Evolutionary conservation across 2,113 vertebrate genomes (phyloP), one percentile per base, ranked within the genome.

Genomic region (Erinaceus europaeus): DNA sequence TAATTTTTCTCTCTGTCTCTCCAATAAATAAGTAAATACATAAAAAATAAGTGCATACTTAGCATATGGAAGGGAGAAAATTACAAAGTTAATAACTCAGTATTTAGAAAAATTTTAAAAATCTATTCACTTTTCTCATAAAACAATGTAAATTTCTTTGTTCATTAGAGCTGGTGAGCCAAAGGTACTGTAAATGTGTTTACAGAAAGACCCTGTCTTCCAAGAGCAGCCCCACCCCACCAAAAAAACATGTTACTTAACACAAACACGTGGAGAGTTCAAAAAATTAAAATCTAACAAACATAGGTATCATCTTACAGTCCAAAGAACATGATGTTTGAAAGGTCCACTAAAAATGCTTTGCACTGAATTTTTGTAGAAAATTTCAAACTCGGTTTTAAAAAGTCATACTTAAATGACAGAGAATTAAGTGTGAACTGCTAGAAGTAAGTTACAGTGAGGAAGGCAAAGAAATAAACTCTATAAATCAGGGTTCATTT

Each of bases 271-370:
- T 36, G 84, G 25, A 32, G 3, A 10, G 12, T 67, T 76, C 50
- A 93, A 85, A 92, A 86, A 90, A 59, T 38, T 52, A 82, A 91
- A 83, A 40, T 21, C 76, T 80, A 73, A 57, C 59, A 93, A 94
- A 89, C 46, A 75, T 3, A 82, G 50, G 12, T 76, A 82, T 88
- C 13, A 0, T 38, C n/a, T 86, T 74, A 71, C 21, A 77, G 21
- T 34, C 50, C 73, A 92, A 94, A 90, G n/a, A 94, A 89, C 15
- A 53, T 15, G 12, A 21, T 62, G 48, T 75, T 87, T 86, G 42
- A 88, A 80, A 76, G 71, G 76, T 25, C 34, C 62, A 68, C 34
- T 75, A n/a, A 92, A 59, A 46, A 57, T 88, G 42, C 79, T 89
- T 62, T 80, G 8, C 25, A 77, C 23, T 90, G 40, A 85, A 2